A percentile compares a stretch with the other conserved stretches of the same genome.
phyloP scores from a whole-genome alignment of 2,113 vertebrate species.

The Talpa occidentalis region DNA sequence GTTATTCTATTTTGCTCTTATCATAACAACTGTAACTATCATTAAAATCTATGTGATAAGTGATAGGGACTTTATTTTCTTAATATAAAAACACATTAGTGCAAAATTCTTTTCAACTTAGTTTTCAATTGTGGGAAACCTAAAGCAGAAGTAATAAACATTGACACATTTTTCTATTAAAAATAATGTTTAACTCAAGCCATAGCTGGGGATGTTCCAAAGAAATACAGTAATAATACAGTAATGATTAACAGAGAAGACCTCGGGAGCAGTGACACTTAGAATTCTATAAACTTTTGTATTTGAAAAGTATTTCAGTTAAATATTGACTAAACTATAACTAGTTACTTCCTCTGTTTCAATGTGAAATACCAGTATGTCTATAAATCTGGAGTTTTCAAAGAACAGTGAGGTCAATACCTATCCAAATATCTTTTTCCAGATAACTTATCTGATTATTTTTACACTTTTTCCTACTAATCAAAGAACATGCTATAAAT shows the following conservation, averaged over 20 bases:
- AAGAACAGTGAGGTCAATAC: constrained; percentile 36
- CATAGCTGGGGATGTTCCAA: constrained; percentile 1
- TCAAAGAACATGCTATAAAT: constrained; percentile 38
- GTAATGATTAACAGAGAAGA: constrained; percentile 58
- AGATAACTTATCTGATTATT: neutral
- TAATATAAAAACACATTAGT: constrained; percentile 12
- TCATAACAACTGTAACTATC: neutral
- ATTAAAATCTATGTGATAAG: neutral
- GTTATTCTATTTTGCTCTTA: constrained; percentile 9
- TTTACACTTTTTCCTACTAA: neutral
- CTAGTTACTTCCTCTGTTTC: constrained; percentile 56
- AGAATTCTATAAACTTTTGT: constrained; percentile 45
- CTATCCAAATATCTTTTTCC: constrained; percentile 4
- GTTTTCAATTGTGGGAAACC: constrained; percentile 24
- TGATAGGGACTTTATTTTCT: neutral
- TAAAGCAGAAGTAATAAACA: constrained; percentile 8
- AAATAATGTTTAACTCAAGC: constrained; percentile 54
- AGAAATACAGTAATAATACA: constrained; percentile 30
- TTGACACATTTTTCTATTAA: neutral
- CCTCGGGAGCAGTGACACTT: neutral
- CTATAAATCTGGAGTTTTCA: constrained; percentile 64
- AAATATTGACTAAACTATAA: constrained; percentile 54
- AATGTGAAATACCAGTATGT: constrained; percentile 49
- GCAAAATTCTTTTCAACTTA: constrained; percentile 32
- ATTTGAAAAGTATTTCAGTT: constrained; percentile 30